Base-by-base conservation (phyloP, 2,113 vertebrate species). In the Gallinago undulata region DNA sequence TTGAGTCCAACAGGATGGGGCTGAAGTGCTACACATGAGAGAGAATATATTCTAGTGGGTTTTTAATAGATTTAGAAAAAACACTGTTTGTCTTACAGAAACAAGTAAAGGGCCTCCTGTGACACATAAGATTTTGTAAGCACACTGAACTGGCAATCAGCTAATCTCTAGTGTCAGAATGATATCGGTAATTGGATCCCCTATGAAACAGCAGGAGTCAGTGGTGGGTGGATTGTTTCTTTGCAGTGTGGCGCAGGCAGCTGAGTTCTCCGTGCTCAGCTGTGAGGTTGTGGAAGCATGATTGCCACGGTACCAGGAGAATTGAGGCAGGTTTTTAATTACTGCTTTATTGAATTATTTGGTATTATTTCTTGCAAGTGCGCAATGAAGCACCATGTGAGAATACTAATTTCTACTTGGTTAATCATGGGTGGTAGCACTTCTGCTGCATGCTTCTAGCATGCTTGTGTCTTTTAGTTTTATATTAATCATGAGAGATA, bases 241-340 rank as follows among this genome's bases (percentile, higher is more conserved):
- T 10, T 64, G 88, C 93, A 48, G 79, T 18, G 68, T 63, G 8
- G 68, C 27, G 79, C 85, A 96, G 88, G 92, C 96, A 96, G 93
- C 87, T 87, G 94, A 94, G 91, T 85, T 94, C 94, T 93, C 95
- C 1, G 27, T 84, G 94, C 96, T 96, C 92, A 96, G 93, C 96
- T 97, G 88, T 0, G 60, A 96, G 92, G 88, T 72, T 95, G 92
- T 78, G 93, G 90, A 90, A 97, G 76, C 94, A 60, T 93, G 90
- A 94, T 95, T 96, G 96, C 90, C 94, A 92, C 64, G 21, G 83
- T 31, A 53, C 64, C 96, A 84, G 90, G 96, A 96, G 96, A 92
- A 89, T 96, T 96, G 94, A 95, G 95, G 93, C 92, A 97, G 95
- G 95, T 96, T 96, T 95, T 97, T 96, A 97, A 96, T 96, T 96